Evolutionary conservation across 2,888 invertebrate genomes (phyloP), one percentile per base, ranked within the genome.

Genomic region (Drosophila mimica): DNA sequence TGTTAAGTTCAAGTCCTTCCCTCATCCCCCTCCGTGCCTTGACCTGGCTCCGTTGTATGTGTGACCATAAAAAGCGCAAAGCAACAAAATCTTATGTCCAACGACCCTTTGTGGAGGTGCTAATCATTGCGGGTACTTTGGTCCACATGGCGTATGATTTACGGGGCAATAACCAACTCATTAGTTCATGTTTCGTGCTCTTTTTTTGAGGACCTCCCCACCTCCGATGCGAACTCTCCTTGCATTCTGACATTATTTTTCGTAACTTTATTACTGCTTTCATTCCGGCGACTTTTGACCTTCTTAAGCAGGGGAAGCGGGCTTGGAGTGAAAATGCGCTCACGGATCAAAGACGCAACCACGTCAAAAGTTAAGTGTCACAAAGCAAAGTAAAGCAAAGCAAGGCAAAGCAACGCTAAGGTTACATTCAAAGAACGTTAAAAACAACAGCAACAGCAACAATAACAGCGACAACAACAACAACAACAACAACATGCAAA

Each of bases 341-440:
- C 57, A 78, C 80, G 74, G 80, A 80, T 80, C 76, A 87, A 81
- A 87, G 78, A 84, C 74, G 82, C 78, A 74, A 82, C 82, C 75
- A 75, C 78, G 82, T 76, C 78, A 79, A 87, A 84, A 81, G 85
- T 82, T 87, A 84, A 87, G 88, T 88, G 84, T 84, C 88, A 78
- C 88, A 84, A 76, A 78, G 74, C 78, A 74, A 71, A 80, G 64
- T 56, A 71, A 61, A 75, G 71, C 53, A 74, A 58, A 49, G 73
- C 51, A 61, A 54, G 58, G 38, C 59, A 74, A 56, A 73, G 59
- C 62, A 74, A 58, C 54, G 67, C 64, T 67, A 68, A 74, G 81
- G 76, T 74, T 76, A 79, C 82, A 79, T 46, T 25, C 79, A 76
- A 70, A 75, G 70, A 66, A 70, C 60, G 54, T 30, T 36, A 51